A percentile compares a stretch with the other conserved stretches of the same genome.
These are phyloP conservation scores for Tetramorium parvispinum DNA, from an alignment of 1,140 invertebrate species.

Conservation along the genomic window DNA sequence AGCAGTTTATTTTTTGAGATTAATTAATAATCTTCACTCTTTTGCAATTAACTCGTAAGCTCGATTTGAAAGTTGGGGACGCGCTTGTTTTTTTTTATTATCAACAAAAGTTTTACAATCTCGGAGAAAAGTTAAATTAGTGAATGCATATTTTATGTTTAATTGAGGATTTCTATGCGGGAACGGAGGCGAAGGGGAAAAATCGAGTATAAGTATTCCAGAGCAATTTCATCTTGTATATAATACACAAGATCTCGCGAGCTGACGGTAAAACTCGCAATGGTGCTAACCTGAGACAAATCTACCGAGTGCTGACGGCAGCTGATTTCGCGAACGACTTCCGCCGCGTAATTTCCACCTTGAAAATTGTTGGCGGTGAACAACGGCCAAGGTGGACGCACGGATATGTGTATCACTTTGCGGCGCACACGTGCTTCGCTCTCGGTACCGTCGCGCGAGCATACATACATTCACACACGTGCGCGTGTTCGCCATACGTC, in stretches of 20 bases:
- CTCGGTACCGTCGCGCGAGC: neutral
- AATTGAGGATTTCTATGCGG: neutral
- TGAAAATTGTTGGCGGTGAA: constrained; percentile 40
- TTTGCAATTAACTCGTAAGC: neutral
- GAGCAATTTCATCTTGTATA: neutral
- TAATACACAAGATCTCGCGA: neutral
- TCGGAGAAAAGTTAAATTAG: neutral
- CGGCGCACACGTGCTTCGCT: neutral
- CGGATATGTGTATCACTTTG: constrained; percentile 27
- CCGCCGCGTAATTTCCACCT: constrained; percentile 32
- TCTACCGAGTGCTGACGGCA: neutral
- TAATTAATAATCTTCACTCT: neutral
- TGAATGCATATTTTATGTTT: neutral
- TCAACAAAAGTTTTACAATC: neutral
- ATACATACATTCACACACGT: neutral
- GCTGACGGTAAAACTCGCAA: neutral
- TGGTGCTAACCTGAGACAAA: neutral
- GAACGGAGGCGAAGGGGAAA: neutral
- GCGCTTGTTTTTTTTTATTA: neutral
- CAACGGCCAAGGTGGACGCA: constrained; percentile 52
- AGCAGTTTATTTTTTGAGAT: neutral
- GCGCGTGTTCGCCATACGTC: constrained; percentile 29
- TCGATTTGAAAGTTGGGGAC: neutral
- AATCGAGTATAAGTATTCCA: neutral
- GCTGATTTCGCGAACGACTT: constrained; percentile 15